phyloP scores from a whole-genome alignment of 2,113 vertebrate species.

The Gasterosteus aculeatus region DNA sequence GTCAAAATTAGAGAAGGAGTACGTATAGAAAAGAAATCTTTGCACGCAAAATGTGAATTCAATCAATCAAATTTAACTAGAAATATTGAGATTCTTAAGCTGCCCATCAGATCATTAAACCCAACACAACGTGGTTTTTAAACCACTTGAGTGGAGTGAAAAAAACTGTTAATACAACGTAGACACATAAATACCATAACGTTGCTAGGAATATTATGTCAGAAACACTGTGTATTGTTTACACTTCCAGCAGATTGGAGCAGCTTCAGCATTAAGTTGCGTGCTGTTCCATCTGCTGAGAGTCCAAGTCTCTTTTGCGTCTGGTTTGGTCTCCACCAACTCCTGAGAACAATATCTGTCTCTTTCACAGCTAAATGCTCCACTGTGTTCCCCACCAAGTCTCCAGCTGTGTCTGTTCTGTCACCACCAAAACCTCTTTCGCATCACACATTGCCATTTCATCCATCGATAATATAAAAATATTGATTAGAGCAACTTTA shows the following conservation, averaged over 20 bases:
- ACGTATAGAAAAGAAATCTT: not conserved
- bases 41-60: not conserved
- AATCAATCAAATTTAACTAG: no score
- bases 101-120: not conserved
- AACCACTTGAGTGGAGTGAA: not conserved
- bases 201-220: not conserved
- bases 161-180: not conserved
- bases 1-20: not conserved
- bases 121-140: not conserved
- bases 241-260: not conserved
- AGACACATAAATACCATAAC: not conserved
- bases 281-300: not conserved
- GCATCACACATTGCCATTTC: constrained; percentile 14
- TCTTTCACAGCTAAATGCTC: not conserved
- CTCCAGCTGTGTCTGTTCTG: not conserved
- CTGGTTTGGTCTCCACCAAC: not conserved
- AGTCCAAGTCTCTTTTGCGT: not conserved
- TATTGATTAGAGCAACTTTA: constrained; percentile 6
- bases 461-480: constrained; percentile 3
- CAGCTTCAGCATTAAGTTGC: not conserved
- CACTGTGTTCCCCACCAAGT: not conserved
- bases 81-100: not conserved
- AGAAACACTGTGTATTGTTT: not conserved
- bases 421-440: not conserved
- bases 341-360: not conserved